These are phyloP conservation scores for Sinhomidia bicolor DNA, from an alignment of 2,888 invertebrate species.

Conservation along the genomic window DNA sequence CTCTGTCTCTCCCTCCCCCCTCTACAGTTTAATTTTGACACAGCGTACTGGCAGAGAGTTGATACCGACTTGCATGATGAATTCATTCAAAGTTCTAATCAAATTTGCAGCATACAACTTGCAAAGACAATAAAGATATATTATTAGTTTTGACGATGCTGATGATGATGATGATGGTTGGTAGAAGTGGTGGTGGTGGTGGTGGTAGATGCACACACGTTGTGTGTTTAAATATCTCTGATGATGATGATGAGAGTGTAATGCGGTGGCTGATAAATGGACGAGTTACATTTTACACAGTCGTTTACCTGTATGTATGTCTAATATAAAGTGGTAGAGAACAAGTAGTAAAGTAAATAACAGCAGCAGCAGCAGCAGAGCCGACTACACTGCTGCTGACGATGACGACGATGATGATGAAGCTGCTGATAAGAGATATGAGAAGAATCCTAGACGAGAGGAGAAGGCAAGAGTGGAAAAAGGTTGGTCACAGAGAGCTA, in stretches of 20 bases:
- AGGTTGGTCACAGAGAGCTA: neutral
- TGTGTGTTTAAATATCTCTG: neutral
- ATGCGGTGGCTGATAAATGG: slow-evolving; percentile 2
- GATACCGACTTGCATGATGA: neutral
- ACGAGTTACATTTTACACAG: neutral
- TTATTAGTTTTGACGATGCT: too few relatives aligned
- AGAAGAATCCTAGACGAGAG: too few relatives aligned
- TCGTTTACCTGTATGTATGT: neutral
- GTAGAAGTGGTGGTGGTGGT: neutral
- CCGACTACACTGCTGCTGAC: too few relatives aligned
- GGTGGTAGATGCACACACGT: neutral
- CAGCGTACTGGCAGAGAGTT: too few relatives aligned
- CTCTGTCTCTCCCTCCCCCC: too few relatives aligned
- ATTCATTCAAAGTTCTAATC: neutral
- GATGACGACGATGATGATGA: too few relatives aligned
- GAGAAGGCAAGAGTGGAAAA: neutral
- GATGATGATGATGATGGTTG: too few relatives aligned
- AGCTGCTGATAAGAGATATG: too few relatives aligned
- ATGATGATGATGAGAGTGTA: neutral
- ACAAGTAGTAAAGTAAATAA: too few relatives aligned
- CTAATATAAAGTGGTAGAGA: too few relatives aligned
- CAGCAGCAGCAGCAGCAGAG: too few relatives aligned
- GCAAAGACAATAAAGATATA: neutral
- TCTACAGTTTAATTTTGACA: too few relatives aligned
- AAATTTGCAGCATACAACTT: neutral